A percentile compares a stretch with the other conserved stretches of the same genome.
These are phyloP conservation scores for Paracyprichromis sp. DNA, from an alignment of 2,113 vertebrate species.

Conservation along the genomic window DNA sequence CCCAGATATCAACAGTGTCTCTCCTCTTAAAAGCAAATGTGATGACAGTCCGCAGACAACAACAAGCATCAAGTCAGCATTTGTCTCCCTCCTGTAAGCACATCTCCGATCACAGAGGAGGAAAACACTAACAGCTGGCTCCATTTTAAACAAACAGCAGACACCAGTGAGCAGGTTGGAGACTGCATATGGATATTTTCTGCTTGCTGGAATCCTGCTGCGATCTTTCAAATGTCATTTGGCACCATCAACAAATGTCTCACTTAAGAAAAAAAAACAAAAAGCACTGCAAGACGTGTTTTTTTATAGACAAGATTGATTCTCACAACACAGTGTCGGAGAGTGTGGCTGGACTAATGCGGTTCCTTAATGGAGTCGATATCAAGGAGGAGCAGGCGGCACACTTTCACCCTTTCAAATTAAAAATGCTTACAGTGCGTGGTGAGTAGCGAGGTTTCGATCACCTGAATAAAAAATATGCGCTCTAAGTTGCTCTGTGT, in stretches of 20 bases:
- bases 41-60: neutral
- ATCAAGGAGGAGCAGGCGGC: neutral
- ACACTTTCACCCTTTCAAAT: neutral
- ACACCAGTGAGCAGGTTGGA: neutral
- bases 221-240: neutral
- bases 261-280: neutral
- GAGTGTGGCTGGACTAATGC: neutral
- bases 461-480: neutral
- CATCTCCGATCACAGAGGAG: neutral
- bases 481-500: neutral
- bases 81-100: neutral
- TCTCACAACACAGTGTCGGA: neutral
- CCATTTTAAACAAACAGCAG: neutral
- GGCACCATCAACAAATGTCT: neutral
- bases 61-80: neutral
- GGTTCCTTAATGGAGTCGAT: neutral
- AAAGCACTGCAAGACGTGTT: neutral
- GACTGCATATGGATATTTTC: neutral
- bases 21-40: neutral
- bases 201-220: neutral
- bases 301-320: neutral
- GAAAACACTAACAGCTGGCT: slow-evolving; percentile 20
- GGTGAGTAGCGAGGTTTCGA: neutral
- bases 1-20: neutral
- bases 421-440: neutral